Evolutionary conservation across 2,888 invertebrate species (phyloP), one percentile per base, ranked within the genome.

Genomic region (Rhabditoides inermis): DNA sequence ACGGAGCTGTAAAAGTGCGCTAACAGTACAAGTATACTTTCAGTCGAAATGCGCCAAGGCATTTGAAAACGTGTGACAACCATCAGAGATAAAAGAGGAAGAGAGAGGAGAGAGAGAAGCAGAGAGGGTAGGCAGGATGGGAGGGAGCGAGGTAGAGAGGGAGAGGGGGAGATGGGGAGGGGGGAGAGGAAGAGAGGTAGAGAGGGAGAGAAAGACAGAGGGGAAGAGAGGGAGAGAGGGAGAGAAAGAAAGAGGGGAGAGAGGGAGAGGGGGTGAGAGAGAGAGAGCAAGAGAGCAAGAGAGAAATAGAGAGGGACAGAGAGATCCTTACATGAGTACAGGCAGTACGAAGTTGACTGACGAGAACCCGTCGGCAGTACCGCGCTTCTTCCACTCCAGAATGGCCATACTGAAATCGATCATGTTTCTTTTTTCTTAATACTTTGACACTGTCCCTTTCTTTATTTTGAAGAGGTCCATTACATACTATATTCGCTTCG

Each of bases 291-390:
- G 3, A 26, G 23, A 35, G 15, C 3, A 3, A 39, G n/a, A 6
- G 2, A 15, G 20, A 4, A 7, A 15, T 35, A 10, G 27, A 50
- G 32, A 27, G 47, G 32, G 26, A 10, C 2, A 45, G 7, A 2
- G 23, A 35, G 44, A 18, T 44, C 54, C 68, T 61, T n/a, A 70
- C 73, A 70, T 69, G 12, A 73, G 49, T 35, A 67, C 30, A 2
- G 73, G 73, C 6, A 71, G 63, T 20, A 74, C 69, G 26, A 72
- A 61, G 47, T 66, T 69, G 27, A 74, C 65, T 1, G 73, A 72
- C 40, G 72, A 72, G 57, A 74, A 74, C 23, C 74, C 74, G 35
- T 74, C 74, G 12, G 74, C 68, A 1, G 71, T 68, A 28, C 73
- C 73, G 40, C 72, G 53, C 39, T 61, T 59, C 25, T 53, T 56